Evolutionary conservation across 2,888 invertebrate genomes (phyloP).

Genomic region (Morinoia aosen): DNA sequence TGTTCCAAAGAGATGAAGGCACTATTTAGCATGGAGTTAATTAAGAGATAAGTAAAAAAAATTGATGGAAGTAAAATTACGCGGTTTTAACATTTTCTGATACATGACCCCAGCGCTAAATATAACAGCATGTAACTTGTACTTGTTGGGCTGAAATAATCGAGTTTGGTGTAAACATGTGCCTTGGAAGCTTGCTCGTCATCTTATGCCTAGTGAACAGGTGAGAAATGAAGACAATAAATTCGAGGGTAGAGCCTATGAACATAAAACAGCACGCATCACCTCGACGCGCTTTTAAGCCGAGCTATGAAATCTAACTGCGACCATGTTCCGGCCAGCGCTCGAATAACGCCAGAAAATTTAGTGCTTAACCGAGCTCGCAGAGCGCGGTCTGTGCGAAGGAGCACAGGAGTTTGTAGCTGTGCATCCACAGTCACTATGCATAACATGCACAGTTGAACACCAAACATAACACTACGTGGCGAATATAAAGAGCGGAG

Average conservation of each 20-base stretch:
- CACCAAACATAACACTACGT: conserved; percentile 4
- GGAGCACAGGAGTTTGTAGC: conserved; percentile 16
- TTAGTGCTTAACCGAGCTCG: not conserved
- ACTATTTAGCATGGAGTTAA: too few relatives aligned
- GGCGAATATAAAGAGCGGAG: conserved; percentile 44
- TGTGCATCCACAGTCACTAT: conserved; percentile 57
- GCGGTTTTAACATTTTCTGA: not conserved
- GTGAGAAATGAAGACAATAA: not conserved
- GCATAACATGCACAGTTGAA: conserved; percentile 42
- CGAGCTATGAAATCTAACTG: not conserved
- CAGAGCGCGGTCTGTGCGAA: not conserved
- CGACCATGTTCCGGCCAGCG: not conserved
- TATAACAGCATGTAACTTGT: not conserved
- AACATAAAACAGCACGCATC: not conserved
- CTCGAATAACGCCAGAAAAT: not conserved
- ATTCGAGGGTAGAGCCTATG: not conserved
- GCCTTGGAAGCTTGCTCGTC: not conserved
- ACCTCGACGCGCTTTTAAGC: not conserved
- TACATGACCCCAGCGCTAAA: not conserved
- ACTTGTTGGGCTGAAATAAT: not conserved
- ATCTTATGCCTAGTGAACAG: not conserved
- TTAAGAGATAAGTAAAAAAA: not conserved
- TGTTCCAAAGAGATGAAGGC: too few relatives aligned
- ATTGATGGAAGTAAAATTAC: not conserved
- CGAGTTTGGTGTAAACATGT: not conserved